A percentile compares a stretch with the other conserved stretches of the same genome.
Evolutionary conservation across 2,888 invertebrate species (phyloP).

Genomic region (Spialia ferax): DNA sequence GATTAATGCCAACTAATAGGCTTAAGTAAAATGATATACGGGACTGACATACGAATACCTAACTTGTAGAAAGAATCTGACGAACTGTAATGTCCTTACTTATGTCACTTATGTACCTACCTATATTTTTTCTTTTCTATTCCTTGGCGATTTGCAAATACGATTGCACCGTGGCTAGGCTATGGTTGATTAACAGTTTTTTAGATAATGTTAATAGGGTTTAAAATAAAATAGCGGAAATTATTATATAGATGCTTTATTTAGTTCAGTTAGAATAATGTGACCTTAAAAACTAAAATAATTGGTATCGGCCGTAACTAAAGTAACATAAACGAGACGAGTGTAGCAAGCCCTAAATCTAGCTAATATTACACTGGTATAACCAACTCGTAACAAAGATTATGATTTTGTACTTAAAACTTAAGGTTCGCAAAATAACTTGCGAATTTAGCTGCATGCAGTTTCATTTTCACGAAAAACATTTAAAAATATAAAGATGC

Average conservation of each 20-base stretch:
- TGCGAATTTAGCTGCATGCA: slow-evolving; percentile 40
- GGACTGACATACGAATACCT: not conserved
- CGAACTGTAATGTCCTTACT: too few species aligned
- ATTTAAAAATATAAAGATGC: slow-evolving; percentile 22
- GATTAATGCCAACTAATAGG: too few species aligned
- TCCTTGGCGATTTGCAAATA: too few species aligned
- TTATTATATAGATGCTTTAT: slow-evolving; percentile 53
- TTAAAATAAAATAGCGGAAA: slow-evolving; percentile 32
- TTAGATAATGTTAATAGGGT: not conserved
- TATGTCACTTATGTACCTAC: too few species aligned
- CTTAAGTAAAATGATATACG: too few species aligned
- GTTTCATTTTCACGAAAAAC: slow-evolving; percentile 32
- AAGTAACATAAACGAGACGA: slow-evolving; percentile 50
- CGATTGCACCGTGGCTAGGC: too few species aligned
- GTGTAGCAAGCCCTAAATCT: slow-evolving; percentile 53
- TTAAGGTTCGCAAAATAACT: slow-evolving; percentile 50
- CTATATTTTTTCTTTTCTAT: too few species aligned
- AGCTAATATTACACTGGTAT: slow-evolving; percentile 70
- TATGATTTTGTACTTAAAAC: slow-evolving; percentile 70
- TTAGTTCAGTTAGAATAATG: slow-evolving; percentile 64
- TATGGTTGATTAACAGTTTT: too few species aligned
- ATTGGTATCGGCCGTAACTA: slow-evolving; percentile 79
- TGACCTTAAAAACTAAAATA: slow-evolving; percentile 72
- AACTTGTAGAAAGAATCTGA: too few species aligned
- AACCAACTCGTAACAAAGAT: slow-evolving; percentile 54